phyloP scores from a whole-genome alignment of 2,113 vertebrate genomes.

The Chaenogobius annularis region DNA sequence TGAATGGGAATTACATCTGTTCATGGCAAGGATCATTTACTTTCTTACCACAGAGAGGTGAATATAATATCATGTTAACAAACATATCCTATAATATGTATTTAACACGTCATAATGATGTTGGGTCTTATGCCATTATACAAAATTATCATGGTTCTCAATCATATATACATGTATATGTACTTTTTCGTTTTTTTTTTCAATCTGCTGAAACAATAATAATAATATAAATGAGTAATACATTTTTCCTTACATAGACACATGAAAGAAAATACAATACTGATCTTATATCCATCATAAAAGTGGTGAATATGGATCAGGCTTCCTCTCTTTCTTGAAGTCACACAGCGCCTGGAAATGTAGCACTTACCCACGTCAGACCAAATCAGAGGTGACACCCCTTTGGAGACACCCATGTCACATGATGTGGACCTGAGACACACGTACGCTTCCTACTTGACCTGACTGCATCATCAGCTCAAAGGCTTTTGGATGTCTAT shows the following conservation, averaged over 20 bases:
- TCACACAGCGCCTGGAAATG: background rate
- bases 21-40: no score
- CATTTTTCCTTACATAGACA: no score
- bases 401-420: background rate
- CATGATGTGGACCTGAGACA: background rate
- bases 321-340: background rate
- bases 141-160: no score
- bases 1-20: background rate
- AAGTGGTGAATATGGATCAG: background rate
- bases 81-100: no score
- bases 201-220: no score
- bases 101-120: no score
- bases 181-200: no score
- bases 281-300: background rate
- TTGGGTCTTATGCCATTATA: no score
- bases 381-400: background rate
- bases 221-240: no score
- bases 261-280: background rate
- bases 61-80: background rate
- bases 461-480: background rate
- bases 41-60: background rate
- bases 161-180: no score
- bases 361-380: background rate
- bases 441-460: background rate
- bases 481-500: no score